These are phyloP conservation scores for Orchestes rusci DNA, from an alignment of 2,888 invertebrate genomes.

Conservation along the genomic window DNA sequence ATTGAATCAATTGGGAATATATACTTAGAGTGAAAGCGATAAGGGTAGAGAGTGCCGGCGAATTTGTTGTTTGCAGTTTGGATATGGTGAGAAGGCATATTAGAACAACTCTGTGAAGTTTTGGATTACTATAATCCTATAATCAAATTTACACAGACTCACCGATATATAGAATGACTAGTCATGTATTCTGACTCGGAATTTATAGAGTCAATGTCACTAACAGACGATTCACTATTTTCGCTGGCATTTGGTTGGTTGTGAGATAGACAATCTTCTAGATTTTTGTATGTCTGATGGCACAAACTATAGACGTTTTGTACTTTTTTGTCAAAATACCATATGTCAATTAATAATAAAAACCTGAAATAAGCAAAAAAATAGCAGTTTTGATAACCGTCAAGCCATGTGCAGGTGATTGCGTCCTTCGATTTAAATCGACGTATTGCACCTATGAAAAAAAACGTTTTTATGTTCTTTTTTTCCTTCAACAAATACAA, in stretches of 20 bases:
- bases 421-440: too few relatives aligned
- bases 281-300: constrained; percentile 61
- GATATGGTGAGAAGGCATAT: constrained; percentile 76
- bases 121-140: too few relatives aligned
- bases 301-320: constrained; percentile 60
- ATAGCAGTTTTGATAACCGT: too few relatives aligned
- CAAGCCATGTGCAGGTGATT: too few relatives aligned
- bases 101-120: constrained; percentile 76
- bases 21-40: constrained; percentile 81
- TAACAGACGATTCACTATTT: constrained; percentile 49
- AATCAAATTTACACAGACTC: neutral
- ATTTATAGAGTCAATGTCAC: constrained; percentile 47
- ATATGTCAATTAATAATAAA: constrained; percentile 54
- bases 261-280: constrained; percentile 64
- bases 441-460: too few relatives aligned
- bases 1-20: constrained; percentile 59
- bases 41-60: constrained; percentile 73
- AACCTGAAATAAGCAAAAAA: constrained; percentile 41
- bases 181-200: constrained; percentile 50
- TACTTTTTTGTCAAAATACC: constrained; percentile 58
- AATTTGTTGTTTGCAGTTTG: constrained; percentile 65
- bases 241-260: constrained; percentile 41
- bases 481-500: too few relatives aligned
- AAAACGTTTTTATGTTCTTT: too few relatives aligned
- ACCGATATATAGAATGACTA: constrained; percentile 44